Evolutionary conservation across 2,888 invertebrate species (phyloP).

Genomic region (Stomorhina lunata): DNA sequence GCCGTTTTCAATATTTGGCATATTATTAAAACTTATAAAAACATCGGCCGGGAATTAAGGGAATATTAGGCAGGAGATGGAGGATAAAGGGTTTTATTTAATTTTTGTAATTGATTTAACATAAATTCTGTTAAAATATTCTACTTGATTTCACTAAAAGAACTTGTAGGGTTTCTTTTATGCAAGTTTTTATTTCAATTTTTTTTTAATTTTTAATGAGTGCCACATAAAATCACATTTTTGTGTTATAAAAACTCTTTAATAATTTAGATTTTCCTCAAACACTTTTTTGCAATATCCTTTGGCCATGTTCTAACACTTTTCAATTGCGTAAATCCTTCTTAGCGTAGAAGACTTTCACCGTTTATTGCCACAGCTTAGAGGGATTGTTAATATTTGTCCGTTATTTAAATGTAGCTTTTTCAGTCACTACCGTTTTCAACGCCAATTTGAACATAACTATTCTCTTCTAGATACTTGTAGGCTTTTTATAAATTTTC

Average conservation of each 20-base stretch:
- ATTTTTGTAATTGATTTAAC: neutral
- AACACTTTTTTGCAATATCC: conserved; percentile 9
- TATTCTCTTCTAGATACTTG: conserved; percentile 62
- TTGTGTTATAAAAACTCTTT: neutral
- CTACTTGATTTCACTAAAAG: conserved; percentile 26
- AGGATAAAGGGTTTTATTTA: neutral
- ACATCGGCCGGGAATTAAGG: neutral
- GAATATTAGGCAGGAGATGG: neutral
- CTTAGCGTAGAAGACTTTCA: neutral
- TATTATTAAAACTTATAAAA: conserved; percentile 70
- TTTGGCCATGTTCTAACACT: conserved; percentile 5
- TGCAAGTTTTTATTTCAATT: conserved; percentile 6
- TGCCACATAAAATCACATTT: neutral
- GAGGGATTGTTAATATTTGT: neutral
- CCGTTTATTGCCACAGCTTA: neutral
- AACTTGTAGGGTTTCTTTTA: conserved; percentile 65
- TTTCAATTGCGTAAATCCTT: conserved; percentile 6
- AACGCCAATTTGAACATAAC: conserved; percentile 60
- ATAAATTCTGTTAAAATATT: conserved; percentile 15
- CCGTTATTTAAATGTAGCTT: conserved; percentile 17
- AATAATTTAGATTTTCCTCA: neutral
- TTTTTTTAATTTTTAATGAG: neutral
- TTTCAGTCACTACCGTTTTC: conserved; percentile 59
- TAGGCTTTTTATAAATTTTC: conserved; percentile 64
- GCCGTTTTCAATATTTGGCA: conserved; percentile 75